phyloP scores from a whole-genome alignment of 2,888 invertebrate genomes.

The Hirtodrosophila cameraria region DNA sequence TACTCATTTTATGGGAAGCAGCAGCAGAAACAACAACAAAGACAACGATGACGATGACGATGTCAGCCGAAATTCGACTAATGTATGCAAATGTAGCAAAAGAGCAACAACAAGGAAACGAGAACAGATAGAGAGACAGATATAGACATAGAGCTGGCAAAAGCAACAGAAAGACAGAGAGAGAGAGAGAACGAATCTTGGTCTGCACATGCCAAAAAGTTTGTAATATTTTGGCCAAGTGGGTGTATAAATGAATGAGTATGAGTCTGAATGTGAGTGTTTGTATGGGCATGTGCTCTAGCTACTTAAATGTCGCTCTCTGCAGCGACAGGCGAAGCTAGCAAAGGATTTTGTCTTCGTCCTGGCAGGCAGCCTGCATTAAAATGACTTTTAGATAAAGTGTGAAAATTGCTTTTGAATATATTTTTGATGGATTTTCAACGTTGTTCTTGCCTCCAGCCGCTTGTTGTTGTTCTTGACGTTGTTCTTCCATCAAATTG shows the following conservation, averaged over 20 bases:
- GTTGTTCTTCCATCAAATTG: slow-evolving; percentile 35
- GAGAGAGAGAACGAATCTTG: neutral
- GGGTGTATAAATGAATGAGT: slow-evolving; percentile 22
- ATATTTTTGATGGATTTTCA: slow-evolving; percentile 48
- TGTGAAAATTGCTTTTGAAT: slow-evolving; percentile 67
- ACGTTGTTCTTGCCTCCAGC: slow-evolving; percentile 1
- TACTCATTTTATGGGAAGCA: slow-evolving; percentile 43
- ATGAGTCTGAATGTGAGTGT: slow-evolving; percentile 12
- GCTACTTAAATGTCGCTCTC: slow-evolving; percentile 4
- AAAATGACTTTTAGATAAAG: slow-evolving; percentile 68
- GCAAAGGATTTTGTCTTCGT: slow-evolving; percentile 48
- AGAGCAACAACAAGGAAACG: no score
- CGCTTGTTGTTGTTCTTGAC: slow-evolving; percentile 5
- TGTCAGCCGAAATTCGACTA: slow-evolving; percentile 47
- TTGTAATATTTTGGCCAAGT: slow-evolving; percentile 36
- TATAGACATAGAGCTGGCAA: neutral
- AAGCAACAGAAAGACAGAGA: neutral
- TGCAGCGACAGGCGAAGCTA: neutral
- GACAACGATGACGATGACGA: slow-evolving; percentile 31
- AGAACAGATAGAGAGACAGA: slow-evolving; percentile 14
- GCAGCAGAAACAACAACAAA: slow-evolving; percentile 21
- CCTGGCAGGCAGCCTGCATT: slow-evolving; percentile 39
- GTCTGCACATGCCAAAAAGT: slow-evolving; percentile 46
- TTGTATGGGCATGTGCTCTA: slow-evolving; percentile 5
- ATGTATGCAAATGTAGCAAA: slow-evolving; percentile 61